phyloP scores from a whole-genome alignment of 1,140 invertebrate genomes.

The Ceratosolen fusciceps region DNA sequence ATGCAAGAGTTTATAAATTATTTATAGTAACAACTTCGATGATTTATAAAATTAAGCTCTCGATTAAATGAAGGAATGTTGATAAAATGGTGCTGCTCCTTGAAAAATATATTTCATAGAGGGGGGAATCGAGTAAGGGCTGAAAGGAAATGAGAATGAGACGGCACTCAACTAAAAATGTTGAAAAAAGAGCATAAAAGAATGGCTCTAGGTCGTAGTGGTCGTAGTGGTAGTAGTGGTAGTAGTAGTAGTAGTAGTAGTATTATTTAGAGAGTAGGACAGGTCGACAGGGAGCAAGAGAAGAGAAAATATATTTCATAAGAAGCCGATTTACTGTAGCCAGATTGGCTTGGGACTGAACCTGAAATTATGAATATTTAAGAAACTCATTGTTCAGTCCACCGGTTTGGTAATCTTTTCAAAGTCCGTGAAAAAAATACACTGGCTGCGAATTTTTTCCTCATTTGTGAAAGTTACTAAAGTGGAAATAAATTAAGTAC shows the following conservation, averaged over 20 bases:
- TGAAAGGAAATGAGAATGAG: background rate
- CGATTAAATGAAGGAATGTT: background rate
- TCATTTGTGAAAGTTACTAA: slow-evolving; percentile 20
- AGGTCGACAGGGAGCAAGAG: background rate
- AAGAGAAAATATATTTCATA: slow-evolving; percentile 11
- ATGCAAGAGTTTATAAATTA: too few relatives aligned
- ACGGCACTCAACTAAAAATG: slow-evolving; percentile 14
- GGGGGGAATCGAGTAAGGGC: background rate
- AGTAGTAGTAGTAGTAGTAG: too few relatives aligned
- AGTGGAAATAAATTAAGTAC: slow-evolving; percentile 4
- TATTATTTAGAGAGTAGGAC: background rate
- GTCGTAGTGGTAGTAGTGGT: too few relatives aligned
- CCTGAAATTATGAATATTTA: slow-evolving; percentile 49
- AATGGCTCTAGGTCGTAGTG: slow-evolving; percentile 3
- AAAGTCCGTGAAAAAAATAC: slow-evolving; percentile 26
- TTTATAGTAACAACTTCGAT: too few relatives aligned
- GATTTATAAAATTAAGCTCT: background rate
- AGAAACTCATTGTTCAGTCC: slow-evolving; percentile 40
- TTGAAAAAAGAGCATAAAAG: slow-evolving; percentile 41
- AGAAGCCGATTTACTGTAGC: slow-evolving; percentile 38
- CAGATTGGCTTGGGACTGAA: slow-evolving; percentile 35
- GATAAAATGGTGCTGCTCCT: background rate
- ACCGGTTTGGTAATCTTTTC: background rate
- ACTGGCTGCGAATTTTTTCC: background rate
- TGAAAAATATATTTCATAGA: background rate